Base-by-base conservation (phyloP, 2,888 invertebrate genomes). In the Diarsia rubi region DNA sequence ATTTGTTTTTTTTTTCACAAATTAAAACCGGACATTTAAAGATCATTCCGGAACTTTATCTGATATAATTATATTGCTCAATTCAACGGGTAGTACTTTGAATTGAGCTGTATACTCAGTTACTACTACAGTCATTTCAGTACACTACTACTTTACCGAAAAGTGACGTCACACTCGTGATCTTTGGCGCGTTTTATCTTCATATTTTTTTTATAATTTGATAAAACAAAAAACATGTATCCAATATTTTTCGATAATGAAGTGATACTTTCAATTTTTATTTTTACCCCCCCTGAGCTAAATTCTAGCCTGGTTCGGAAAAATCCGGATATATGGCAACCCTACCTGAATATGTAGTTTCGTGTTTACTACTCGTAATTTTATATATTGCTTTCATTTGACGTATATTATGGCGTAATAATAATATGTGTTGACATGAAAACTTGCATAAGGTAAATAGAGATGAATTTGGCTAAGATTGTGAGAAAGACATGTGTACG, bases 271-370 rank as follows among this genome's bases (percentile, higher is more conserved):
- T 37, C 37, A 8, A 37, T 37, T 37, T 37, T 37, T 37, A 37
- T 37, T 37, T 37, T 37, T 8, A 37, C 37, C 37, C 37, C 37
- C 37, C 3, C 37, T 37, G 24, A 54, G 54, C 16, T 16, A 16
- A 54, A 57, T 57, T 8, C 1, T 16, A 24, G 8, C 24, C 16
- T 27, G 6, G 24, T 57, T 24, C 54, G 24, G 0, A 57, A 57
- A 27, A 27, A 27, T 57, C 16, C 54, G 24, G 6, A 57, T 37
- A 0, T 57, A 57, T 57, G 54, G 54, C 24, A 16, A 57, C 24
- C 16, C 16, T 57, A 57, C 3, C 24, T 77, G 66, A 78, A 83
- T 79, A 78, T n/a, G 82, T 79, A 77, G 45, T 65, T 52, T 67
- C 16, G 45, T 65, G 67, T 66, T 66, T 65, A n/a, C 37, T 57